Conservation (phyloP, 2,113 vertebrate species). For the Anarhynchus alexandrinus region DNA sequence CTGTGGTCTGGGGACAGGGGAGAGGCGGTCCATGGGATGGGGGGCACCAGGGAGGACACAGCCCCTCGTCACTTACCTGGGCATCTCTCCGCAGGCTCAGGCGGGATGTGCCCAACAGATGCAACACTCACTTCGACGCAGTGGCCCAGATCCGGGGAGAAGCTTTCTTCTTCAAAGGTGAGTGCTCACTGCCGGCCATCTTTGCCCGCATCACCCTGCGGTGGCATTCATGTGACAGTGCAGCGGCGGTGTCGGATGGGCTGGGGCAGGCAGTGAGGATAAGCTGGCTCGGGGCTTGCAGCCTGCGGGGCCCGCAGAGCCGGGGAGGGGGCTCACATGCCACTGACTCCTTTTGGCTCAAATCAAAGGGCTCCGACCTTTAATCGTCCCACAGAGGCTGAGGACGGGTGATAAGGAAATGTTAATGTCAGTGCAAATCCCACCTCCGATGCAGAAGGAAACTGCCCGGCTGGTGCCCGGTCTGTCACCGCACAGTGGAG, state of each 20-base stretch:
- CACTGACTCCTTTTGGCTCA: neutral
- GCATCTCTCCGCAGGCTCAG: conserved; percentile 71
- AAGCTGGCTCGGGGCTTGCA: neutral
- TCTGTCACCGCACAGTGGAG: rapidly evolving
- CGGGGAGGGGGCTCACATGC: neutral
- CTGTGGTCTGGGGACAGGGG: neutral
- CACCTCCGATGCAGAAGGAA: neutral
- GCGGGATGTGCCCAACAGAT: conserved; percentile 86
- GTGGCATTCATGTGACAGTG: no score
- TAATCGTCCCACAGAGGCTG: no score
- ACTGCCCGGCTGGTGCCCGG: rapidly evolving
- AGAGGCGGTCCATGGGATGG: rapidly evolving
- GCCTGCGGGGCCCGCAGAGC: neutral
- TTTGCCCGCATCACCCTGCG: rapidly evolving
- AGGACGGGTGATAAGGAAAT: neutral
- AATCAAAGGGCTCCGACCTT: neutral
- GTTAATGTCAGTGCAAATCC: neutral
- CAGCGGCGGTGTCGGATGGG: rapidly evolving
- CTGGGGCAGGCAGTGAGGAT: neutral
- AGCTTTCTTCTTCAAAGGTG: conserved; percentile 99
- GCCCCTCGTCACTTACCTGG: neutral
- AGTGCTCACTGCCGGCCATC: rapidly evolving
- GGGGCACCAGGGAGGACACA: rapidly evolving
- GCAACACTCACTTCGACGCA: conserved; percentile 87
- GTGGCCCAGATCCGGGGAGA: conserved; percentile 97